phyloP scores from a whole-genome alignment of 53 echinoderm and acorn worm genomes.

The Temnopleurus reevesii region DNA sequence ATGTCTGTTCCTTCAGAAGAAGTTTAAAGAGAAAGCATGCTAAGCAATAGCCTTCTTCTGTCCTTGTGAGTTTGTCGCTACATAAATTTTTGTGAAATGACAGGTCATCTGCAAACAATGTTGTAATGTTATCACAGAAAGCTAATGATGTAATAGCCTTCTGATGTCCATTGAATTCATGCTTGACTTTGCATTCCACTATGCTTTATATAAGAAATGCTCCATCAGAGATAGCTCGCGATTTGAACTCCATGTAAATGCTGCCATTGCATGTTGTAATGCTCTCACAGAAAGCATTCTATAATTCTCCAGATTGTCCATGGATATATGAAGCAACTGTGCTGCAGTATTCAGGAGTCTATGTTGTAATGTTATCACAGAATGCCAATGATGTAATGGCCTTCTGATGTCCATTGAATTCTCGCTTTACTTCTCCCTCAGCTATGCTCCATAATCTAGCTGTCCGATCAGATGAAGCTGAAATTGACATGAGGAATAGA shows the following conservation, averaged over 20 bases:
- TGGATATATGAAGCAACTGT: no score
- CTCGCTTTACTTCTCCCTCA: slow-evolving; percentile 85
- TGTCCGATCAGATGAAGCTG: slow-evolving; percentile 94
- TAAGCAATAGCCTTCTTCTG: no score
- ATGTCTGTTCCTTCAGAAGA: no score
- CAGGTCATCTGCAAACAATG: neutral
- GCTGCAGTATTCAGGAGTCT: no score
- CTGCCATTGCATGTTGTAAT: no score
- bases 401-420: slow-evolving; percentile 97
- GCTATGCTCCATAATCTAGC: slow-evolving; percentile 95
- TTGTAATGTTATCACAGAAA: slow-evolving; percentile 74
- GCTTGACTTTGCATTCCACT: slow-evolving; percentile 82
- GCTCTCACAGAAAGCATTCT: no score
- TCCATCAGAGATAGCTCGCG: no score
- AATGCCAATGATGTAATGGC: slow-evolving; percentile 95
- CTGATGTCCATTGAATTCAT: slow-evolving; percentile 96
- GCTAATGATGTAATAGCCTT: slow-evolving; percentile 95
- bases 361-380: slow-evolving; percentile 68
- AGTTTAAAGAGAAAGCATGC: no score
- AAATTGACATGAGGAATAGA: no score
- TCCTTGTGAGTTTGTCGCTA: no score
- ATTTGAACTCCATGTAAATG: no score
- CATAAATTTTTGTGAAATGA: neutral
- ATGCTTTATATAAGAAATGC: slow-evolving; percentile 89
- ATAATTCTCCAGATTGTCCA: no score